Conservation (phyloP, 2,113 vertebrate genomes). For the Chaetops frenatus region DNA sequence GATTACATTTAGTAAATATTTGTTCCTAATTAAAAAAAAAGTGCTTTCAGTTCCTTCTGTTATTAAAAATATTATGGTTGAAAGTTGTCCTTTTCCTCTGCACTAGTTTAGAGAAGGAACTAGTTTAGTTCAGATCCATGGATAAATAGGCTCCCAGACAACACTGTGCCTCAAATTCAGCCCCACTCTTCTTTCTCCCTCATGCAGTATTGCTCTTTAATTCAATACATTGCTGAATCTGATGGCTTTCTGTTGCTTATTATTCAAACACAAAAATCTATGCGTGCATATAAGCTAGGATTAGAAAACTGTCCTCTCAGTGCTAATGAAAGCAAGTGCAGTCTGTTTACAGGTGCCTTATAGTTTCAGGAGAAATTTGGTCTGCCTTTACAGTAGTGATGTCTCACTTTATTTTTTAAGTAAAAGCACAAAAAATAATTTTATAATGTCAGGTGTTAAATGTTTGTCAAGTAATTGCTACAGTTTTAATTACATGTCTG, state of each 20-base stretch:
- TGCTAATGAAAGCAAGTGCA: neutral
- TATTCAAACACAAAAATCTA: neutral
- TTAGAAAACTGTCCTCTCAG: neutral
- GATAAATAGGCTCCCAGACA: neutral
- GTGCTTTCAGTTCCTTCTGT: neutral
- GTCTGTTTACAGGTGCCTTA: neutral
- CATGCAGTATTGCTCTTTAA: neutral
- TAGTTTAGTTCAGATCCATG: neutral
- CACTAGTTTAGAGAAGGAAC: neutral
- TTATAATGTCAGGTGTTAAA: neutral
- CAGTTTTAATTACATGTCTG: neutral
- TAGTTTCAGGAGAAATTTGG: neutral
- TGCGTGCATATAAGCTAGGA: neutral
- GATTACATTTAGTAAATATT: neutral
- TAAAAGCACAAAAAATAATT: neutral
- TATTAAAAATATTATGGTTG: neutral
- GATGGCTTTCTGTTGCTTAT: neutral
- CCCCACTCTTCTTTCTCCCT: accelerated
- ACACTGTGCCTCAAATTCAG: neutral
- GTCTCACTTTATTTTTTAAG: neutral
- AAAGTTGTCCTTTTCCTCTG: neutral
- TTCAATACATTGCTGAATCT: neutral
- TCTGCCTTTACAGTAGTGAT: neutral
- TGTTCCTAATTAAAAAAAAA: neutral
- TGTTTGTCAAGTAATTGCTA: neutral